Conservation (phyloP, 2,797 vertebrate species). For the Holocentrus rufus region DNA sequence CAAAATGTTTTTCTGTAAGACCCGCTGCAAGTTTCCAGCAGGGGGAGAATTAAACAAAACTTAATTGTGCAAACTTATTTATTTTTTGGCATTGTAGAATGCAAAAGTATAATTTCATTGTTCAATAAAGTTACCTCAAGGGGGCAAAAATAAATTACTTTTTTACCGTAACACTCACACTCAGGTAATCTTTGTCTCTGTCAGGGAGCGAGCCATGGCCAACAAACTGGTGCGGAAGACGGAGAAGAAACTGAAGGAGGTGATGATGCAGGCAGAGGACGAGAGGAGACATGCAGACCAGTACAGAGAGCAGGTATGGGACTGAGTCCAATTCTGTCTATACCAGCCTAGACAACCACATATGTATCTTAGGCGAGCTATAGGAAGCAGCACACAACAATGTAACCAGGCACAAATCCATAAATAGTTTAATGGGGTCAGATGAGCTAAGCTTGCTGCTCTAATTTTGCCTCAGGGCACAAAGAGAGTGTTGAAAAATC, state of each 20-base stretch:
- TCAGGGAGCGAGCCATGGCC: slow-evolving; percentile 88
- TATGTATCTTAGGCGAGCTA: background rate
- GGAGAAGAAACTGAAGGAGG: slow-evolving; percentile 93
- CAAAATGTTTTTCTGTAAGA: no score
- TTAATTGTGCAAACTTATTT: no score
- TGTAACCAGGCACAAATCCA: background rate
- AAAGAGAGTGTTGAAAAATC: slow-evolving; percentile 51
- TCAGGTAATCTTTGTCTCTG: background rate
- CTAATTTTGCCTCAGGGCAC: slow-evolving; percentile 32
- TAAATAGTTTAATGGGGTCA: slow-evolving; percentile 36
- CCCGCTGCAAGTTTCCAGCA: no score
- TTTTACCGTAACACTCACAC: no score
- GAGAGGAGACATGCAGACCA: slow-evolving; percentile 92
- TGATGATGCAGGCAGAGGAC: slow-evolving; percentile 93
- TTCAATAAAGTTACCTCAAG: no score
- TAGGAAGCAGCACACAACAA: background rate
- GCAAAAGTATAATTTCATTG: no score
- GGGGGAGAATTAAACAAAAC: no score
- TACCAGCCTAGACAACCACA: background rate
- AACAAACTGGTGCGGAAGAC: slow-evolving; percentile 90
- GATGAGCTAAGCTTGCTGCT: slow-evolving; percentile 19
- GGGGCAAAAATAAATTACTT: no score
- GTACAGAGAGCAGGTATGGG: slow-evolving; percentile 86
- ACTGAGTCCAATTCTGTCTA: background rate
- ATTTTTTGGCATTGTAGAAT: no score